A percentile compares a stretch with the other conserved stretches of the same genome.
Conservation (phyloP, 2,797 vertebrate species). For the Lophius americanus region DNA sequence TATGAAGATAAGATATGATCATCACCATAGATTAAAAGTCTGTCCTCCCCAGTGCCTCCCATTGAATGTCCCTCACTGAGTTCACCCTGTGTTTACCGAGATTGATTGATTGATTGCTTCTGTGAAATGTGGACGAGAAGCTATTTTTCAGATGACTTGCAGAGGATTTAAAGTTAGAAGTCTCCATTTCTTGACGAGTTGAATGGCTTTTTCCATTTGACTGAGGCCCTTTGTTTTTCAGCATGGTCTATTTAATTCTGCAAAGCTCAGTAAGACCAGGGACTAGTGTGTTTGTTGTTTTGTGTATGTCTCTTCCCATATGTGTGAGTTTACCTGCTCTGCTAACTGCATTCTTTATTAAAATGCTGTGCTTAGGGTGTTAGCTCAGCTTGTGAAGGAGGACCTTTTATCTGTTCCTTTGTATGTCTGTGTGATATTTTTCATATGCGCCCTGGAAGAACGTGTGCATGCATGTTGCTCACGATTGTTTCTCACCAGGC, state of each 20-base stretch:
- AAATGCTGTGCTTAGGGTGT: conserved; percentile 73
- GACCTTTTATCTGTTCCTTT: conserved; percentile 46
- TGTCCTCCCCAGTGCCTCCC: conserved; percentile 8
- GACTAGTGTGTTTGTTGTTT: background rate
- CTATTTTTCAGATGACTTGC: conserved; percentile 30
- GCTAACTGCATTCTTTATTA: conserved; percentile 64
- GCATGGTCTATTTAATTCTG: conserved; percentile 39
- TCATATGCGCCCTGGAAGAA: background rate
- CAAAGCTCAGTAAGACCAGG: conserved; percentile 50
- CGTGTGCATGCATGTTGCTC: conserved; percentile 13
- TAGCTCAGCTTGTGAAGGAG: conserved; percentile 62
- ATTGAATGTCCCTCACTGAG: conserved; percentile 38
- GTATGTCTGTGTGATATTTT: conserved; percentile 4
- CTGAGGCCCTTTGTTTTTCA: conserved; percentile 44
- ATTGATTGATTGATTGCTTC: conserved; percentile 6
- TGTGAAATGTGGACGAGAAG: conserved; percentile 42
- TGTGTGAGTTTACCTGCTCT: conserved; percentile 21
- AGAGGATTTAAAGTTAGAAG: conserved; percentile 48
- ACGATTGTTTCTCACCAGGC: conserved; percentile 10
- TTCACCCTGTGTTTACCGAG: conserved; percentile 26
- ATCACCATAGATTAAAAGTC: background rate
- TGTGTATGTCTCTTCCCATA: background rate
- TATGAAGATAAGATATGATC: background rate
- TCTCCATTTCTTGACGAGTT: conserved; percentile 45
- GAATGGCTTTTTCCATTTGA: conserved; percentile 45